Evolutionary conservation across 2,888 invertebrate species (phyloP), one percentile per base, ranked within the genome.

Genomic region (Lithophane ornitopus): DNA sequence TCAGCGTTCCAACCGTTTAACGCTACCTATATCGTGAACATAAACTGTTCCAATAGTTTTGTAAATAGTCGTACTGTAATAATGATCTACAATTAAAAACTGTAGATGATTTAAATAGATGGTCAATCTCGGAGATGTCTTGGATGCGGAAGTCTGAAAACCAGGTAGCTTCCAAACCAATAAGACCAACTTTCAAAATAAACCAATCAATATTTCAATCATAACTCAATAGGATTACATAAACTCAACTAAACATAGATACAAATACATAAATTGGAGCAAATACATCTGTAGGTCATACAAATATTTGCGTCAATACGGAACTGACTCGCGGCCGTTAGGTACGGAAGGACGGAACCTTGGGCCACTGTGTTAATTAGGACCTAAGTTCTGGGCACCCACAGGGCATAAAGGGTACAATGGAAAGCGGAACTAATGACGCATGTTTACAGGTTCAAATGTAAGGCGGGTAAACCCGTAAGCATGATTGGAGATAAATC

Each of bases 271-370:
- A 44, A 19, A 56, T 62, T 79, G 28, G 70, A 68, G n/a, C 70
- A 70, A 70, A 67, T 14, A 68, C n/a, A 56, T 56, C 8, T 41
- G 71, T 80, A 61, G 82, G 72, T 80, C 49, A 76, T 26, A 62
- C 62, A 76, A 80, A 80, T 84, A 76, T 84, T 84, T 70, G 41
- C 14, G 0, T 34, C 0, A 59, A 62, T 41, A 54, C 46, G 80
- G 59, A 75, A 68, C 19, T 26, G 46, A 72, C 26, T 28, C 4
- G 22, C 19, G 28, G 65, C 22, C 52, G 44, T 72, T 49, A 6
- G 2, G n/a, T 11, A 34, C 49, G 34, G 34, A 28, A 67, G 49
- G 49, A 46, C 19, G 34, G 19, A 49, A 74, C 62, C 68, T 66
- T 70, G 58, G 22, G 22, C 49, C 12, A 62, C 56, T 66, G 61